Conservation (phyloP, 2,797 vertebrate species). For the Parambassis ranga region DNA sequence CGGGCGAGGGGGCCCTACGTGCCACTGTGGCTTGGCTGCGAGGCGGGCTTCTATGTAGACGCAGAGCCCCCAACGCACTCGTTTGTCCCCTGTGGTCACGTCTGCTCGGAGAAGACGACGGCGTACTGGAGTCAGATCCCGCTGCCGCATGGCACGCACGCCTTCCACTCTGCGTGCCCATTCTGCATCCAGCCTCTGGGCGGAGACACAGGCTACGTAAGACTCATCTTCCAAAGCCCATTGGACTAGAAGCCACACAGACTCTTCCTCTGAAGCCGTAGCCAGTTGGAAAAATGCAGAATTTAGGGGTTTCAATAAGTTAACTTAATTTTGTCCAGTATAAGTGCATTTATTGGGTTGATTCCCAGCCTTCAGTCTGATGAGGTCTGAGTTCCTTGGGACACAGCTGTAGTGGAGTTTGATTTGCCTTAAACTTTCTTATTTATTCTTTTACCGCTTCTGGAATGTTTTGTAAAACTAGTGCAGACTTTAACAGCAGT, state of each 20-base stretch:
- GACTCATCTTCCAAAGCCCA: slow-evolving; percentile 95
- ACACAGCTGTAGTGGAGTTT: neutral
- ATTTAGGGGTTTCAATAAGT: neutral
- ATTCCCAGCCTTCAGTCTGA: neutral
- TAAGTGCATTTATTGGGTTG: neutral
- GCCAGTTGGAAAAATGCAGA: neutral
- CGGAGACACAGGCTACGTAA: slow-evolving; percentile 84
- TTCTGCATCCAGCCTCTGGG: slow-evolving; percentile 92
- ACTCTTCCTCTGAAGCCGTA: neutral
- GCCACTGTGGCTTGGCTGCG: slow-evolving; percentile 93
- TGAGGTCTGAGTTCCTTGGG: neutral
- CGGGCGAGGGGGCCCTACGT: slow-evolving; percentile 90
- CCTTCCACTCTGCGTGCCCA: slow-evolving; percentile 91
- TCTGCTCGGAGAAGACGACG: slow-evolving; percentile 93
- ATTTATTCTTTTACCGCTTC: slow-evolving; percentile 43
- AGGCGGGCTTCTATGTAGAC: slow-evolving; percentile 94
- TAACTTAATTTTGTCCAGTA: slow-evolving; percentile 26
- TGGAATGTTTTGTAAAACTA: neutral
- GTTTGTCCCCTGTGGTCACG: slow-evolving; percentile 91
- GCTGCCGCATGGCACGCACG: slow-evolving; percentile 90
- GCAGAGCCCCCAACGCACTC: slow-evolving; percentile 90
- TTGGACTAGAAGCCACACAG: slow-evolving; percentile 80
- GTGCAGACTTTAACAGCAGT: neutral
- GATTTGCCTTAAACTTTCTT: neutral
- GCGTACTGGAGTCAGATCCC: slow-evolving; percentile 91